A percentile compares a stretch with the other conserved stretches of the same genome.
These are phyloP conservation scores for Calliphora vomitoria DNA, from an alignment of 2,888 invertebrate genomes.

Conservation along the genomic window DNA sequence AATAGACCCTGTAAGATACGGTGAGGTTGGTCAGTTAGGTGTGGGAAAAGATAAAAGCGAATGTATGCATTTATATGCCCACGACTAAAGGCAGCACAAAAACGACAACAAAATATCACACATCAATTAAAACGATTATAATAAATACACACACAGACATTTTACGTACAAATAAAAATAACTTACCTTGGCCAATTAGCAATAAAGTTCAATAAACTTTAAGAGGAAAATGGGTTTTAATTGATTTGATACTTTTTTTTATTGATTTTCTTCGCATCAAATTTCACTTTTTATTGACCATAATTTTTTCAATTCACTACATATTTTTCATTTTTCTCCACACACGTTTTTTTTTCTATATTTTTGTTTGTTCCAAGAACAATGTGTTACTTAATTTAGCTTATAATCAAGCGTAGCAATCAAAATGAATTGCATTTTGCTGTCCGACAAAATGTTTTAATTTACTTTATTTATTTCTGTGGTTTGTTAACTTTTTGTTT, in stretches of 20 bases:
- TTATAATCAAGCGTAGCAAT: background rate
- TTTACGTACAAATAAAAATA: background rate
- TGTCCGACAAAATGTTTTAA: background rate
- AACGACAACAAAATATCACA: background rate
- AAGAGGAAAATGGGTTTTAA: background rate
- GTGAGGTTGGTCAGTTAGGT: conserved; percentile 58
- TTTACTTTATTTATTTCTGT: background rate
- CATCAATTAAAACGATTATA: conserved; percentile 11
- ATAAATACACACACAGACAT: conserved; percentile 7
- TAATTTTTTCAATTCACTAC: conserved; percentile 4
- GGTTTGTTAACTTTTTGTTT: conserved; percentile 14
- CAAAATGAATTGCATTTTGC: background rate
- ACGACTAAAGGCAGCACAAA: background rate
- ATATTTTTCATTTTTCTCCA: background rate
- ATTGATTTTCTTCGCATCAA: background rate
- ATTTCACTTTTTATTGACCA: conserved; percentile 50
- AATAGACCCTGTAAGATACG: background rate
- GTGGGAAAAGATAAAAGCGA: background rate
- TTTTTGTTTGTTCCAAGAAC: background rate
- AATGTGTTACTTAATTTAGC: background rate
- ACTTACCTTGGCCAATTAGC: conserved; percentile 67
- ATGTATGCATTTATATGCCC: background rate
- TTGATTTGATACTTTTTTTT: conserved; percentile 5
- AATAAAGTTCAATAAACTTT: conserved; percentile 63
- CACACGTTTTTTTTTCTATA: background rate